A percentile compares a stretch with the other conserved stretches of the same genome.
Evolutionary conservation across 23 tunicate genomes (phyloP).

Genomic region (Botrylloides violaceus): DNA sequence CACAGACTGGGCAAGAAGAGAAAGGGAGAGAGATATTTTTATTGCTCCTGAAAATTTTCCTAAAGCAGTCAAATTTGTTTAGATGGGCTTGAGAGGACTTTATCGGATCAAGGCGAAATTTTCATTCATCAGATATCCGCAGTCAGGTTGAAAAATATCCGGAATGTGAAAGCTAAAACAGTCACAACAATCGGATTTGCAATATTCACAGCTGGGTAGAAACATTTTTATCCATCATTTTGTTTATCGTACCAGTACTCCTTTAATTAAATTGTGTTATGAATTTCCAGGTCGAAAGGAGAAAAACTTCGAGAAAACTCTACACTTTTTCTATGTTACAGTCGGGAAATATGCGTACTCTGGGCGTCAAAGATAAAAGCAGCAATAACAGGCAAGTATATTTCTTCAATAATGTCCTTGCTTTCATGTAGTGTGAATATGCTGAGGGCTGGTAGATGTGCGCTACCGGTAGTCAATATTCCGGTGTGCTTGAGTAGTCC

Average conservation of each 20-base stretch:
- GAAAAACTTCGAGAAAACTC: slow-evolving; percentile 23
- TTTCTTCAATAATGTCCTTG: not conserved
- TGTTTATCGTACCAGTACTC: not conserved
- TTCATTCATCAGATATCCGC: slow-evolving; percentile 16
- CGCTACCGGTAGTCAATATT: too few species aligned
- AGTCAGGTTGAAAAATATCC: slow-evolving; percentile 14
- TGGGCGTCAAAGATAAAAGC: slow-evolving; percentile 25
- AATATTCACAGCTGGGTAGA: slow-evolving; percentile 21
- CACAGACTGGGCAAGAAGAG: too few species aligned
- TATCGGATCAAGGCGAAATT: slow-evolving; percentile 1
- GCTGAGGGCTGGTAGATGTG: too few species aligned
- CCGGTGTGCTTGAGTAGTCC: too few species aligned
- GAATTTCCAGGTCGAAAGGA: not conserved
- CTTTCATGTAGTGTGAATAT: not conserved
- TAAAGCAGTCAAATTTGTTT: too few species aligned
- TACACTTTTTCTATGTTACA: not conserved
- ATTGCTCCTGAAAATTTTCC: too few species aligned
- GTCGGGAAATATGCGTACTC: slow-evolving; percentile 24
- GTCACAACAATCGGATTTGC: slow-evolving; percentile 24
- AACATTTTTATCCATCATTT: not conserved
- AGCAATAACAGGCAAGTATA: not conserved
- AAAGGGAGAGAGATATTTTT: too few species aligned
- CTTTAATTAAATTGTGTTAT: too few species aligned
- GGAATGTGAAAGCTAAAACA: not conserved
- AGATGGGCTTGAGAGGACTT: too few species aligned